phyloP scores from a whole-genome alignment of 2,113 vertebrate genomes.

The Ageneiosus marmoratus region DNA sequence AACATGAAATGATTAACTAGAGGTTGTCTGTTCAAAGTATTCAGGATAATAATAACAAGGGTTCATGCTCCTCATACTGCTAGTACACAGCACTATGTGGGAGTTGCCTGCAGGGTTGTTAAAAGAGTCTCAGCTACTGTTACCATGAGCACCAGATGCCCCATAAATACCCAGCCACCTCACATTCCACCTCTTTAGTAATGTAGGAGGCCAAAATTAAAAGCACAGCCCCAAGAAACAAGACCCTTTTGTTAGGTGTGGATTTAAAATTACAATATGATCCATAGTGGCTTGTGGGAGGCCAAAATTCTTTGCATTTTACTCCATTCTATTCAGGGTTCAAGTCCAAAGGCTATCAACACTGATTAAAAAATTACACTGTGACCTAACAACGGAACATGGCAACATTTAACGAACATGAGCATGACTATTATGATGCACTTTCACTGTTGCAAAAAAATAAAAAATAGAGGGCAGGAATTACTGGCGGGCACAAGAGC shows the following conservation, averaged over 20 bases:
- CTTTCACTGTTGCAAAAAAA: slow-evolving; percentile 34
- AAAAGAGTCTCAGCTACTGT: slow-evolving; percentile 37
- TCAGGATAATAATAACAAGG: slow-evolving; percentile 35
- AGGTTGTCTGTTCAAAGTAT: slow-evolving; percentile 31
- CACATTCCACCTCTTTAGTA: slow-evolving; percentile 25
- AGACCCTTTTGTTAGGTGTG: slow-evolving; percentile 42
- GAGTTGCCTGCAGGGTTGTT: slow-evolving; percentile 39
- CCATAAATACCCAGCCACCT: slow-evolving; percentile 46
- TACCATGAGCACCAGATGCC: slow-evolving; percentile 43
- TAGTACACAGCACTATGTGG: slow-evolving; percentile 16
- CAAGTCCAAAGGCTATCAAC: slow-evolving; percentile 4
- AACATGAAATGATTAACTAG: slow-evolving; percentile 8
- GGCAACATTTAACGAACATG: background rate
- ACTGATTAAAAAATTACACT: background rate
- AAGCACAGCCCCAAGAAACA: slow-evolving; percentile 28
- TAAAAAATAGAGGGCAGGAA: slow-evolving; percentile 55
- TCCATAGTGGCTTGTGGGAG: slow-evolving; percentile 21
- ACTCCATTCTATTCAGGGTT: slow-evolving; percentile 1
- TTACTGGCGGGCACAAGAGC: slow-evolving; percentile 38
- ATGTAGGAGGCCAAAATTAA: slow-evolving; percentile 15
- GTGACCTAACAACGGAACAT: background rate
- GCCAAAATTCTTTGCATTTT: slow-evolving; percentile 21
- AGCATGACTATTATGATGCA: background rate
- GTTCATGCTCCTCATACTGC: slow-evolving; percentile 1
- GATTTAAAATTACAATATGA: slow-evolving; percentile 42